Evolutionary conservation across 2,113 vertebrate species (phyloP).

Genomic region (Castor canadensis): DNA sequence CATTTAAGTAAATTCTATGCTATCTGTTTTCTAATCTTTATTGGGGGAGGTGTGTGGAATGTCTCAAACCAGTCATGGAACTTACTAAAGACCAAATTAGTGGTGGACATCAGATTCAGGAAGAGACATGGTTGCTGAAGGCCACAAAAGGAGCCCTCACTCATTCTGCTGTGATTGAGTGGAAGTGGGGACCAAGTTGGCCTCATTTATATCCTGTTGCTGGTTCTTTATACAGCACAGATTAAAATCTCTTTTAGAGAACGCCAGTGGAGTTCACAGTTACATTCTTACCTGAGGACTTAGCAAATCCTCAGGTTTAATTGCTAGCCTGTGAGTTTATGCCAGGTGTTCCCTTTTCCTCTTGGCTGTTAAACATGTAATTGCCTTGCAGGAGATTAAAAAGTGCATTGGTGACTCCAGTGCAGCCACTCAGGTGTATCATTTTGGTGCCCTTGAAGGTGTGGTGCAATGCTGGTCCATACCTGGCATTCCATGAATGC

Average conservation of each 20-base stretch:
- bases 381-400: slow-evolving; percentile 33
- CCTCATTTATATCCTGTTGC: background rate
- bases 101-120: background rate
- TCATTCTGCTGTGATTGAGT: background rate
- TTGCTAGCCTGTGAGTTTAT: background rate
- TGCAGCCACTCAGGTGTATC: background rate
- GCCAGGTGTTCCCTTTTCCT: slow-evolving; percentile 29
- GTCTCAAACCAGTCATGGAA: background rate
- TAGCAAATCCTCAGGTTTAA: background rate
- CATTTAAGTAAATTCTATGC: slow-evolving; percentile 43
- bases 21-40: background rate
- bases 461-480: accelerated
- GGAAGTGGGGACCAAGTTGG: background rate
- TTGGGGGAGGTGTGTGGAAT: background rate
- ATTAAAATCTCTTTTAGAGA: background rate
- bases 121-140: background rate
- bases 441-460: background rate
- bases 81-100: background rate
- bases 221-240: background rate
- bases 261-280: background rate
- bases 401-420: too few species aligned
- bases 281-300: slow-evolving; percentile 35
- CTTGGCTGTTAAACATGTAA: slow-evolving; percentile 18
- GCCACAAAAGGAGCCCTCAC: background rate
- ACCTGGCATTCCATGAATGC: background rate